Base-by-base conservation (phyloP, 2,113 vertebrate genomes). In the Seriola rivoliana region DNA sequence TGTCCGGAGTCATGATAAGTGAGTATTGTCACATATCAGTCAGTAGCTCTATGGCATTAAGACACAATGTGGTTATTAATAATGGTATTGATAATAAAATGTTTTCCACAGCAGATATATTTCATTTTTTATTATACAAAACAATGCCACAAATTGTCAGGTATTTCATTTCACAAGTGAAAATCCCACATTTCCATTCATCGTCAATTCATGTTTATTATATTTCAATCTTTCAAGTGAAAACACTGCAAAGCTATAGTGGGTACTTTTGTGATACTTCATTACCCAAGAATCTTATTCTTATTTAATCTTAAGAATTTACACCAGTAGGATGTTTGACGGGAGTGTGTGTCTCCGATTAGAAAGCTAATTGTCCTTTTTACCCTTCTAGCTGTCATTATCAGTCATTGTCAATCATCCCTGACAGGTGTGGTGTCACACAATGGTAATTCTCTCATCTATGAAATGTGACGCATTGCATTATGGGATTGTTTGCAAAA, bases 1-100 rank as follows among this genome's bases (percentile, higher is more conserved):
- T 99, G 90, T 99, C 98, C 0, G 98, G 97, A 67, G 97, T 99
- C 90, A 99, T 99, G 97, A 99, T 99, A 78, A 98, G 98, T 99
- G 87, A 96, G 98, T 97, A 11, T 17, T 1, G 1, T 13, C 46
- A 10, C 32, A 19, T 36, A 3, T 66, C 23, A 60, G 40, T 32
- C 25, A 13, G 46, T 1, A 21, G 29, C 64, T 46, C 19, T n/a
- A 4, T 14, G 38, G 21, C 11, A 54, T 21, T 19, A 9, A 54
- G 19, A 54, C 50, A 54, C 8, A 8, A 54, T 9, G 19, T 54
- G 50, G 50, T 21, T 54, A 9, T 54, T 54, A 50, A 19, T 50
- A 17, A 50, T 50, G 48, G 5, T 19, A 50, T 5, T 7, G 19
- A 50, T 50, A 11, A 2, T 29, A 29, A 29, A 29, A 29, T 29